These are phyloP conservation scores for Synergus japonicus DNA, from an alignment of 2,888 invertebrate species.

Conservation along the genomic window DNA sequence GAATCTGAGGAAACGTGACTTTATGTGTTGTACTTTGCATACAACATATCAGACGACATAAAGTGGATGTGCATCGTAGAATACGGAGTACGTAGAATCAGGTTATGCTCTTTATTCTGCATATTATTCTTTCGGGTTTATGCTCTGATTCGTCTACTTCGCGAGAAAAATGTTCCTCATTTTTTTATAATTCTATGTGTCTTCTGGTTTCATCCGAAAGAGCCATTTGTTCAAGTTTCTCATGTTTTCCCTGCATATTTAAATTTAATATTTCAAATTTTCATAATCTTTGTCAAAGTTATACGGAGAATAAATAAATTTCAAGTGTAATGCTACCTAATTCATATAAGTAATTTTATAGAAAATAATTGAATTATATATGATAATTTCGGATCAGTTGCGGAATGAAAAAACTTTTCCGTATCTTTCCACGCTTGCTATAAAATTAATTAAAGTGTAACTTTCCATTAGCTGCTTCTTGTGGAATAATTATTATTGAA, in stretches of 20 bases:
- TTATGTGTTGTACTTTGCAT: neutral
- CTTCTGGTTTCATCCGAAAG: neutral
- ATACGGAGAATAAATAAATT: neutral
- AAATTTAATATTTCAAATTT: neutral
- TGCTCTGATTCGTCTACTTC: slow-evolving; percentile 13
- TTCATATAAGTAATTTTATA: too few relatives aligned
- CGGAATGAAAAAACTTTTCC: too few relatives aligned
- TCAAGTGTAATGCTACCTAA: neutral
- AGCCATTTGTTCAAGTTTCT: neutral
- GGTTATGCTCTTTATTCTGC: slow-evolving; percentile 13
- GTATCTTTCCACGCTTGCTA: too few relatives aligned
- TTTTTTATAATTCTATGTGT: slow-evolving; percentile 14
- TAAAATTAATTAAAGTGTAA: too few relatives aligned
- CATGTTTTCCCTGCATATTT: neutral
- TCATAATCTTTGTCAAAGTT: too few relatives aligned
- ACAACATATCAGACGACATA: slow-evolving; percentile 7
- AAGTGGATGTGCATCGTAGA: neutral
- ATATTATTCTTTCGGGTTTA: slow-evolving; percentile 12
- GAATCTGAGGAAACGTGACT: neutral
- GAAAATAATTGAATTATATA: too few relatives aligned
- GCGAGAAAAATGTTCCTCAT: neutral
- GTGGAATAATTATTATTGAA: too few relatives aligned
- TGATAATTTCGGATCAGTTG: too few relatives aligned
- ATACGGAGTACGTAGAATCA: slow-evolving; percentile 9
- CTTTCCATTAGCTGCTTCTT: too few relatives aligned